Conservation (phyloP, 2,888 invertebrate species). For the Dolichomitus sp. region DNA sequence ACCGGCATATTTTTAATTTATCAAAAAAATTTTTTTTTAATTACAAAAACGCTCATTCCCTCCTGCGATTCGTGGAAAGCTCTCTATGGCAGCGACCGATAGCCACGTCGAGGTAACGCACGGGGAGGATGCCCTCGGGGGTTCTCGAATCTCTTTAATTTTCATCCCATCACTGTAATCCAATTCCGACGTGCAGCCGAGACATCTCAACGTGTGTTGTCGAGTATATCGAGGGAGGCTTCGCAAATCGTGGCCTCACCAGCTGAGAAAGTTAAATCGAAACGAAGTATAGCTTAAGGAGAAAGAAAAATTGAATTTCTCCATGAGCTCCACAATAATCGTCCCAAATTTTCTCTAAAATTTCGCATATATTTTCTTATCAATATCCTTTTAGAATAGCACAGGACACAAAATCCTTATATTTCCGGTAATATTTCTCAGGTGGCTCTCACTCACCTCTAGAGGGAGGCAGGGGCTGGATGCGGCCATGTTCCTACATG, state of each 20-base stretch:
- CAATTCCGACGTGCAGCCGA: conserved; percentile 56
- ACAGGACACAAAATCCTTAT: not conserved
- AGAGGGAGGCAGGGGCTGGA: conserved; percentile 86
- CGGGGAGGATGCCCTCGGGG: not conserved
- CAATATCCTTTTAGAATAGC: not conserved
- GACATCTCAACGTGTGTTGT: conserved; percentile 41
- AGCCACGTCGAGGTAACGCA: conserved; percentile 34
- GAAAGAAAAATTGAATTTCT: not conserved
- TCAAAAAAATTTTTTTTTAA: no score
- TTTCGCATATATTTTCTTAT: not conserved
- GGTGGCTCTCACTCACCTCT: conserved; percentile 84
- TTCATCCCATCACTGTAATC: conserved; percentile 69
- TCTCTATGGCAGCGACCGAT: not conserved
- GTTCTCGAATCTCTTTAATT: conserved; percentile 64
- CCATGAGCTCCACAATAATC: not conserved
- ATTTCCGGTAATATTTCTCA: conserved; percentile 44
- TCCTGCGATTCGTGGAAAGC: not conserved
- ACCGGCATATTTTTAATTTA: not conserved
- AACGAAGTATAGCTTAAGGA: not conserved
- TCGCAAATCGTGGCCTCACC: conserved; percentile 22
- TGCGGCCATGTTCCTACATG: conserved; percentile 86
- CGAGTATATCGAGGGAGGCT: conserved; percentile 26
- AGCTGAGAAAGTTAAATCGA: not conserved
- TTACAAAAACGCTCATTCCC: not conserved
- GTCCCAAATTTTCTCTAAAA: not conserved